Percentiles rank a stretch among this genome's conserved stretches.
phyloP scores from a whole-genome alignment of 2,888 invertebrate genomes.

The Phymatocera aterrima region DNA sequence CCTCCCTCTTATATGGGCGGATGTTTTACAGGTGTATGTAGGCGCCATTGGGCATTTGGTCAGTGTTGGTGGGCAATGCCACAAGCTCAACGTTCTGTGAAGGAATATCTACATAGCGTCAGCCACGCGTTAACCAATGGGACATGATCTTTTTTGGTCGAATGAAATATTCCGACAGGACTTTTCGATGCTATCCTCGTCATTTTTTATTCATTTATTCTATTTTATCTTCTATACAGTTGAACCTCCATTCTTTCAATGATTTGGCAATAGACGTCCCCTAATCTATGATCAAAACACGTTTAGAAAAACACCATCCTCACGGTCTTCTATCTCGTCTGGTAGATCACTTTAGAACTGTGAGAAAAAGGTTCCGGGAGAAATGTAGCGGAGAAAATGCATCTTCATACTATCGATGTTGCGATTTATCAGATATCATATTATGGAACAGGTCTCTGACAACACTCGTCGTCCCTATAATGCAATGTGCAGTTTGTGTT shows the following conservation, averaged over 20 bases:
- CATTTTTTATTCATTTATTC: background rate
- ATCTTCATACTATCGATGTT: background rate
- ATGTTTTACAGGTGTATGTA: slow-evolving; percentile 19
- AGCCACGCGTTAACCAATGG: slow-evolving; percentile 40
- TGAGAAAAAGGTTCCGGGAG: background rate
- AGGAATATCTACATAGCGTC: slow-evolving; percentile 21
- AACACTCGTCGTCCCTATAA: background rate
- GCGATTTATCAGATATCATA: too few relatives aligned
- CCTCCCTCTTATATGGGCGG: slow-evolving; percentile 28
- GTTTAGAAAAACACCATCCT: background rate
- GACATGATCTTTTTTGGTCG: slow-evolving; percentile 30
- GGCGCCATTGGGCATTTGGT: slow-evolving; percentile 1
- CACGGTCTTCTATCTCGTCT: background rate
- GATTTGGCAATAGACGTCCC: background rate
- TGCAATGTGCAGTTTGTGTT: background rate
- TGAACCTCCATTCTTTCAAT: background rate
- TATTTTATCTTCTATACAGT: background rate
- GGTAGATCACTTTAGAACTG: background rate
- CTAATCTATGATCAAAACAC: background rate
- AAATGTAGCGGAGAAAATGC: background rate
- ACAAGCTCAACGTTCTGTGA: slow-evolving; percentile 41
- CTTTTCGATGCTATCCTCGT: background rate
- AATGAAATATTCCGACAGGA: slow-evolving; percentile 9
- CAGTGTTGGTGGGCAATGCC: slow-evolving; percentile 25
- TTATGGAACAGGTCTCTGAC: background rate